These are phyloP conservation scores for Poecilia wingei DNA, from an alignment of 2,797 vertebrate genomes.

Conservation along the genomic window DNA sequence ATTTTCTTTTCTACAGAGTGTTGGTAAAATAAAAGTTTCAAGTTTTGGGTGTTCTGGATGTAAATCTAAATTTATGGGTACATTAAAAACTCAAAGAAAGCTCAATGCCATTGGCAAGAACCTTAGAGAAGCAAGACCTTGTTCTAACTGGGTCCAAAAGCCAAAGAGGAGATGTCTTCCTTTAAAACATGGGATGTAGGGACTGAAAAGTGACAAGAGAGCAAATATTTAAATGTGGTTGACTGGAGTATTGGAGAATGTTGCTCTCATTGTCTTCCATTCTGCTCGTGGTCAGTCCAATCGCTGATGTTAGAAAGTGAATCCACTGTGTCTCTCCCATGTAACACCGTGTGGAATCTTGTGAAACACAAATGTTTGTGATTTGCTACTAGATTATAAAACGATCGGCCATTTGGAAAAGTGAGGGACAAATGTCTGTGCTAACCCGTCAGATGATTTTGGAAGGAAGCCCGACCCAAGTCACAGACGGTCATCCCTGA, in stretches of 20 bases:
- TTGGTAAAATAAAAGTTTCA: background rate
- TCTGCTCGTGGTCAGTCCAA: too few relatives aligned
- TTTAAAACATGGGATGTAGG: background rate
- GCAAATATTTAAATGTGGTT: background rate
- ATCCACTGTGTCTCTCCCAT: too few relatives aligned
- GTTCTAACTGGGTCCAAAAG: background rate
- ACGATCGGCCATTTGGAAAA: too few relatives aligned
- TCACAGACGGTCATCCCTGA: too few relatives aligned
- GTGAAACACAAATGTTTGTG: too few relatives aligned
- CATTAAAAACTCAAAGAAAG: background rate
- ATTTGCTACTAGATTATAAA: too few relatives aligned
- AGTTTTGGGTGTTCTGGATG: background rate
- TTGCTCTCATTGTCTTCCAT: too few relatives aligned
- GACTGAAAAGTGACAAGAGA: background rate
- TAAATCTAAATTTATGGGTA: background rate
- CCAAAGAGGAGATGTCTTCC: background rate
- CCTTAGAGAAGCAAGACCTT: background rate
- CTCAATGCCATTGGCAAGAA: background rate
- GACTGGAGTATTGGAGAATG: background rate
- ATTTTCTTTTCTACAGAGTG: background rate
- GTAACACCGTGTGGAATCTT: too few relatives aligned
- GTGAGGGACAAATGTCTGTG: too few relatives aligned
- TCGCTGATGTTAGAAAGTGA: too few relatives aligned
- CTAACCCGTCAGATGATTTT: too few relatives aligned
- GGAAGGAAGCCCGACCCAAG: too few relatives aligned